Evolutionary conservation across 2,797 vertebrate species (phyloP), one percentile per base, ranked within the genome.

Genomic region (Dryobates pubescens): DNA sequence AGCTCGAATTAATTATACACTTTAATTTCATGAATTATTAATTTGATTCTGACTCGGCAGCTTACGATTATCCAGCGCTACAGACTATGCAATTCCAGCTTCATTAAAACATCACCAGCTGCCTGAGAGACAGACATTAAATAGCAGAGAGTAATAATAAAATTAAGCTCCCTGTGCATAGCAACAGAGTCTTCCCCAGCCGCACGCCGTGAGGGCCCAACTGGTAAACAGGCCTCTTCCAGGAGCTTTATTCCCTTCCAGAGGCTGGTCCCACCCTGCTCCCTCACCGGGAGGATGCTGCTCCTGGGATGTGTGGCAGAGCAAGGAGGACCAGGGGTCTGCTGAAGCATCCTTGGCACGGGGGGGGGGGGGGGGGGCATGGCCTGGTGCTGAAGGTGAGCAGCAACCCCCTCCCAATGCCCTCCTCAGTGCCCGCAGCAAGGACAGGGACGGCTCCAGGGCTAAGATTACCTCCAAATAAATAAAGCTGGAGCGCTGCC

Each of bases 11-110:
- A 99, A 99, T 99, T 99, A 99, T 98, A 99, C 98, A 98, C 98
- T 99, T 99, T 99, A 99, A 99, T 99, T 99, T 99, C 98, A 99
- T 99, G 99, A 99, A 99, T 99, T 99, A 99, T 99, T 99, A 99
- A 99, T 99, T 98, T 98, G 97, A 98, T 98, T 99, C 98, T 99
- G 98, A 99, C 98, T 99, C 98, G 98, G 99, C 98, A 98, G 98
- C 99, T 99, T 99, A 98, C 98, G 98, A 98, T 98, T 98, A 99
- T 98, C 98, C 98, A 98, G 98, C 93, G 89, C 97, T 98, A 98
- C 98, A 98, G 98, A 98, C 98, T 97, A 98, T 97, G 97, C 98
- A 96, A 98, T 98, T 98, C 98, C 96, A 97, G 98, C 98, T 98
- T 99, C 98, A 99, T 99, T 99, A 99, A 98, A 99, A 98, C 98